These are phyloP conservation scores for Pangasius sanitwongsei DNA, from an alignment of 2,797 vertebrate genomes.

Conservation along the genomic window DNA sequence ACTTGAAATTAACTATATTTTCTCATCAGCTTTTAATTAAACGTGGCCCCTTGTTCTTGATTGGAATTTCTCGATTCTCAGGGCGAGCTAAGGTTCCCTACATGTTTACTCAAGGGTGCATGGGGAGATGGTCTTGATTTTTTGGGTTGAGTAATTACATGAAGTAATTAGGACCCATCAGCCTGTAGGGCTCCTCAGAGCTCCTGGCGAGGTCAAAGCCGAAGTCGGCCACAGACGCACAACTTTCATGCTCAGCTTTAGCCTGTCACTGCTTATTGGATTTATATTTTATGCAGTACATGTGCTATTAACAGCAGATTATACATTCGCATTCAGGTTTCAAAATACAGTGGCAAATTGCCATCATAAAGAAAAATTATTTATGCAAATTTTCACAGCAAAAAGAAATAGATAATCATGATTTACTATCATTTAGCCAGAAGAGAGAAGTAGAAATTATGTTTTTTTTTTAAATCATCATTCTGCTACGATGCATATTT, in stretches of 20 bases:
- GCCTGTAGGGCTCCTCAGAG: conserved; percentile 70
- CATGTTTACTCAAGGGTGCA: conserved; percentile 84
- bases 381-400: conserved; percentile 38
- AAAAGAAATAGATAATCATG: conserved; percentile 55
- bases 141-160: conserved; percentile 78
- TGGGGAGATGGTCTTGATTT: conserved; percentile 79
- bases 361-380: not conserved
- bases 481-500: conserved; percentile 62
- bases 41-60: conserved; percentile 82
- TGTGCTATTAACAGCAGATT: conserved; percentile 33
- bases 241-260: conserved; percentile 29
- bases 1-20: conserved; percentile 99
- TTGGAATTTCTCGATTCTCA: conserved; percentile 83
- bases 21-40: conserved; percentile 99
- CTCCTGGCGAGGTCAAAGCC: conserved; percentile 65
- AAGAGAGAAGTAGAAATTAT: conserved; percentile 58
- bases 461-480: conserved; percentile 55
- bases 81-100: conserved; percentile 81
- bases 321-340: conserved; percentile 22
- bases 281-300: conserved; percentile 8
- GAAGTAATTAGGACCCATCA: conserved; percentile 78
- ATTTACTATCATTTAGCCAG: conserved; percentile 60
- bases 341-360: conserved; percentile 13
- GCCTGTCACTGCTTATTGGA: not conserved
- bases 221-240: conserved; percentile 42